Evolutionary conservation across 2,113 vertebrate species (phyloP).

Genomic region (Porphyrio hochstetteri): DNA sequence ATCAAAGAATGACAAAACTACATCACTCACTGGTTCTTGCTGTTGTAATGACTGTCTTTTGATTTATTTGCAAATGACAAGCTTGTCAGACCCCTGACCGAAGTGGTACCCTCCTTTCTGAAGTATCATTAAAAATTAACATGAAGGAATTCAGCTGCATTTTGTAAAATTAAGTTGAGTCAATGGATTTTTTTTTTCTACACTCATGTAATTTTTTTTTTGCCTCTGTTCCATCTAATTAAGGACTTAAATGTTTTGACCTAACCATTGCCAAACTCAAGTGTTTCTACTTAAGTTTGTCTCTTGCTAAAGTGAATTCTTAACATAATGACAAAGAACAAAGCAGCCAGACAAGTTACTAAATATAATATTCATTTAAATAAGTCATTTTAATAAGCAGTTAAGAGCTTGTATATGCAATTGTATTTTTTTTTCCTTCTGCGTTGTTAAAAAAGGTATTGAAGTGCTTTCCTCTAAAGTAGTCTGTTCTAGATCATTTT

Average conservation of each 20-base stretch:
- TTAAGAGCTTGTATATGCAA: slow-evolving; percentile 6
- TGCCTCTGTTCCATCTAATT: slow-evolving; percentile 66
- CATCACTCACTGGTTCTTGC: slow-evolving; percentile 72
- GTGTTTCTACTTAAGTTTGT: slow-evolving; percentile 70
- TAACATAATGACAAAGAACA: slow-evolving; percentile 58
- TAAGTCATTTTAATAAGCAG: slow-evolving; percentile 24
- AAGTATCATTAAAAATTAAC: slow-evolving; percentile 73
- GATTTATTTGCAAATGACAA: slow-evolving; percentile 83
- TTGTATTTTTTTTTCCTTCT: neutral
- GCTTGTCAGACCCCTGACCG: slow-evolving; percentile 71
- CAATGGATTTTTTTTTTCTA: neutral
- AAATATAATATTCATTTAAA: slow-evolving; percentile 55
- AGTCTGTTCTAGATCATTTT: neutral
- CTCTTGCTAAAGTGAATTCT: slow-evolving; percentile 69
- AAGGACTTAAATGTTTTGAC: slow-evolving; percentile 78
- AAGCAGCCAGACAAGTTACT: slow-evolving; percentile 33
- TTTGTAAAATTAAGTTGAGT: slow-evolving; percentile 66
- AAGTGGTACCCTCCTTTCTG: slow-evolving; percentile 66
- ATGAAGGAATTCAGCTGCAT: slow-evolving; percentile 72
- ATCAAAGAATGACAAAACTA: slow-evolving; percentile 80
- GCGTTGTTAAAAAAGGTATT: neutral
- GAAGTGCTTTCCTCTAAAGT: neutral
- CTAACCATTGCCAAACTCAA: slow-evolving; percentile 68
- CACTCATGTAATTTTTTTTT: slow-evolving; percentile 43
- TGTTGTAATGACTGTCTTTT: slow-evolving; percentile 75